Percentiles rank a stretch among this genome's conserved stretches.
Conservation (phyloP, 2,797 vertebrate genomes). For the Danionella dracula region DNA sequence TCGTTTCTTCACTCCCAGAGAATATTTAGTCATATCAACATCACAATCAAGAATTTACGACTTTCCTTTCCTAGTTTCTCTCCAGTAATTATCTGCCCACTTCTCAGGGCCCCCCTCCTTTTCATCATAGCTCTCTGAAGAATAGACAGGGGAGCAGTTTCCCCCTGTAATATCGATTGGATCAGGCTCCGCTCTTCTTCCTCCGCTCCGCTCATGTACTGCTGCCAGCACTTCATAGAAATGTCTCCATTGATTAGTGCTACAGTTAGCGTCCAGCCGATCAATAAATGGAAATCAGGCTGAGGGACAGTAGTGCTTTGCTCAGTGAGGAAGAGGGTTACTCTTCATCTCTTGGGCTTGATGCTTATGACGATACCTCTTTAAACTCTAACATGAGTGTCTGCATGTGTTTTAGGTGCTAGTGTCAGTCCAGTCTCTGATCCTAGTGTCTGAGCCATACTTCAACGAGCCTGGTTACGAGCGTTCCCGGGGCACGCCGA, state of each 20-base stretch:
- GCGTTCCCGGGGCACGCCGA: constrained; percentile 91
- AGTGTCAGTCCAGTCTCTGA: constrained; percentile 96
- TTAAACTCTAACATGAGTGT: neutral
- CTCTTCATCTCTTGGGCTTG: neutral
- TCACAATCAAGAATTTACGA: neutral
- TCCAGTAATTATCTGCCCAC: constrained; percentile 4
- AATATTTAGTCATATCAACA: neutral
- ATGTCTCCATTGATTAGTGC: constrained; percentile 64
- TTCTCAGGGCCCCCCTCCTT: neutral
- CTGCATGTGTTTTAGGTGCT: constrained; percentile 73
- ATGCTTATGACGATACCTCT: neutral
- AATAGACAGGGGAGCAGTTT: constrained; percentile 22
- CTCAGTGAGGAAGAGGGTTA: neutral
- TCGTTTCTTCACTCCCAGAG: neutral
- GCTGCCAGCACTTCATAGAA: constrained; percentile 54
- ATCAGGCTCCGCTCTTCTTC: constrained; percentile 10
- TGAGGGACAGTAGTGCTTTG: constrained; percentile 1
- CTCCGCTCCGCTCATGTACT: constrained; percentile 43
- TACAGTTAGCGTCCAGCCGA: constrained; percentile 49
- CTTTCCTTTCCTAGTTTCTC: neutral
- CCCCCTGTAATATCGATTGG: constrained; percentile 52
- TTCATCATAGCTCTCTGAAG: constrained; percentile 17
- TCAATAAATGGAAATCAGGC: constrained; percentile 57
- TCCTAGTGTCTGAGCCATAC: constrained; percentile 95
- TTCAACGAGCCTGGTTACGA: constrained; percentile 98